Percentiles rank a stretch among this genome's conserved stretches.
Evolutionary conservation across 2,113 vertebrate genomes (phyloP).

Genomic region (Pangasianodon hypophthalmus): DNA sequence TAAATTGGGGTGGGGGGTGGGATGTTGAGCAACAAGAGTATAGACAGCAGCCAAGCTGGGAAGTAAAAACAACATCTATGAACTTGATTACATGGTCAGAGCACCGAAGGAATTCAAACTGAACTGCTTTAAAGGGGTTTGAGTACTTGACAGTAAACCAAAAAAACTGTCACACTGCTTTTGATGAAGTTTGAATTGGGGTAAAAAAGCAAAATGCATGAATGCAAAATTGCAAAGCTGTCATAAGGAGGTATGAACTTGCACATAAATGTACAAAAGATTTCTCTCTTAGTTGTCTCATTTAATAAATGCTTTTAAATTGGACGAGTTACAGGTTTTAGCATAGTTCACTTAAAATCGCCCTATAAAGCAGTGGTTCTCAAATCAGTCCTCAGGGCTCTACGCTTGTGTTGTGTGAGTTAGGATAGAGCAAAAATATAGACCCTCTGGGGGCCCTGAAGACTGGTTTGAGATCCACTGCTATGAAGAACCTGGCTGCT

Average conservation of each 20-base stretch:
- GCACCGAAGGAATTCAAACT: slow-evolving; percentile 28
- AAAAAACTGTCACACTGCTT: background rate
- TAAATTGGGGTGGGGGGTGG: no score
- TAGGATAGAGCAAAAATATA: background rate
- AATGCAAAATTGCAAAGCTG: background rate
- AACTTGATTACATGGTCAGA: slow-evolving; percentile 14
- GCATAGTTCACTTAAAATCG: background rate
- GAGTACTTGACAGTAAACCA: slow-evolving; percentile 12
- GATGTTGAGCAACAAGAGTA: background rate
- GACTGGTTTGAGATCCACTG: background rate
- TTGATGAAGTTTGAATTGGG: background rate
- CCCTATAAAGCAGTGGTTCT: background rate
- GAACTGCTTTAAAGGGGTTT: slow-evolving; percentile 30
- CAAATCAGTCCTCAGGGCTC: background rate
- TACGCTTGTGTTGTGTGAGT: background rate
- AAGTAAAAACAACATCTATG: slow-evolving; percentile 8
- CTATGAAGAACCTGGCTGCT: background rate
- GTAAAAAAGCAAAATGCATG: background rate
- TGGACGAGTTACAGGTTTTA: no score
- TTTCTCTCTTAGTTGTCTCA: background rate
- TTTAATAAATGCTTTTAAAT: background rate
- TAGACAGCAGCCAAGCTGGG: background rate
- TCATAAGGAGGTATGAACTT: background rate
- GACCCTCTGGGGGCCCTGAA: background rate
- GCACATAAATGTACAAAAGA: background rate